These are phyloP conservation scores for Leptopilina boulardi DNA, from an alignment of 1,140 invertebrate species.

Conservation along the genomic window DNA sequence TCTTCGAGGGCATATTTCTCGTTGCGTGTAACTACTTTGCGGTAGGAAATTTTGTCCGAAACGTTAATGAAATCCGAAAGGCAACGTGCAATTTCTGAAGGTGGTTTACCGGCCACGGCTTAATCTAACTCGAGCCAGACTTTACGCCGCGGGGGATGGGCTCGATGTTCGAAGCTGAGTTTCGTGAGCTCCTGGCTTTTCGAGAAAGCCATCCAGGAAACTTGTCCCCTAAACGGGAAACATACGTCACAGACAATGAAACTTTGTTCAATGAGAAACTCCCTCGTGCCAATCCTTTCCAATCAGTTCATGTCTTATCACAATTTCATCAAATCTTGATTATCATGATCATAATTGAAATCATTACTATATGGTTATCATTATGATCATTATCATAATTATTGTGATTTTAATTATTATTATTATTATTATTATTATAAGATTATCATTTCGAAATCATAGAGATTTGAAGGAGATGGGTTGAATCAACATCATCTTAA, in stretches of 20 bases:
- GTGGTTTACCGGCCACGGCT: conserved; percentile 71
- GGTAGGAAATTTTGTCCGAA: conserved; percentile 66
- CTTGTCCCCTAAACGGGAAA: conserved; percentile 68
- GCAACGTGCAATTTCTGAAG: conserved; percentile 72
- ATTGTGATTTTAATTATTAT: too few relatives aligned
- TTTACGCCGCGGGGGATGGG: conserved; percentile 65
- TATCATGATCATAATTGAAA: neutral
- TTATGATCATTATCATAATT: too few relatives aligned
- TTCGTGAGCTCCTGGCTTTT: conserved; percentile 62
- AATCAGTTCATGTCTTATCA: conserved; percentile 23
- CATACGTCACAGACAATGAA: conserved; percentile 72
- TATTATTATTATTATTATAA: too few relatives aligned
- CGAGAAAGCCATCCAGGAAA: conserved; percentile 66
- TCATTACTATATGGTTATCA: too few relatives aligned
- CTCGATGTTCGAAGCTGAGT: conserved; percentile 57
- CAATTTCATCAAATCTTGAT: neutral
- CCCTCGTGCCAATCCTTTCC: conserved; percentile 58
- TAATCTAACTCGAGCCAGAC: conserved; percentile 72
- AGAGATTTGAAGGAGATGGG: neutral
- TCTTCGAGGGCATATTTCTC: conserved; percentile 49
- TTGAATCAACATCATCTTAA: neutral
- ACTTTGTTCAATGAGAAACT: conserved; percentile 70
- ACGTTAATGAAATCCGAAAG: conserved; percentile 74
- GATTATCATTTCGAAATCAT: too few relatives aligned
- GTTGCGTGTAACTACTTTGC: conserved; percentile 59